These are phyloP conservation scores for Physella acuta DNA, from an alignment of 1,140 invertebrate species.

Conservation along the genomic window DNA sequence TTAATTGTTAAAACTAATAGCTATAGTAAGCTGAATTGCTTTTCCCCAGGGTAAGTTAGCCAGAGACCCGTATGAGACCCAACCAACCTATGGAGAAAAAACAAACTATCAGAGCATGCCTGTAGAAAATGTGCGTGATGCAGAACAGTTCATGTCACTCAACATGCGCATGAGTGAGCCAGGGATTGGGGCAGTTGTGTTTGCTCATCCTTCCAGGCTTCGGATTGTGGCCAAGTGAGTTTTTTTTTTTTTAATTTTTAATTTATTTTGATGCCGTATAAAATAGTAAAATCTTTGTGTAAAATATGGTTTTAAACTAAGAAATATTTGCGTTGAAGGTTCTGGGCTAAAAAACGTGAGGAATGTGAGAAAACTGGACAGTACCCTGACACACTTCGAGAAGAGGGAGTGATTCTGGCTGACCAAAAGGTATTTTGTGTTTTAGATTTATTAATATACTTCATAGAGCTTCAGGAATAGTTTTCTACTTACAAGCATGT, in stretches of 20 bases:
- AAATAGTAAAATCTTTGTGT: too few species aligned
- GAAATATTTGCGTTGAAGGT: too few species aligned
- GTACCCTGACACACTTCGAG: conserved; percentile 34
- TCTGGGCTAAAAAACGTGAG: conserved; percentile 34
- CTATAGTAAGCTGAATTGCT: background rate
- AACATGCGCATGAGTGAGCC: conserved; percentile 8
- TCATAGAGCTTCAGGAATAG: too few species aligned
- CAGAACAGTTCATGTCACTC: conserved; percentile 15
- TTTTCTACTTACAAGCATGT: too few species aligned
- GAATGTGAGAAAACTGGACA: conserved; percentile 26
- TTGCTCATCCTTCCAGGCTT: conserved; percentile 35
- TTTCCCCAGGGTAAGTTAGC: background rate
- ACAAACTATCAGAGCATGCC: conserved; percentile 13
- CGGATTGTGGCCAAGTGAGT: conserved; percentile 27
- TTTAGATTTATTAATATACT: too few species aligned
- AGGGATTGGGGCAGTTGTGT: conserved; percentile 47
- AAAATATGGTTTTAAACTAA: too few species aligned
- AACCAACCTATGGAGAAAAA: conserved; percentile 18
- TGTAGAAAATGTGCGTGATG: background rate
- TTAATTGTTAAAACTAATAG: background rate
- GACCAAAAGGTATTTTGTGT: conserved; percentile 43
- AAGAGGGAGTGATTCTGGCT: conserved; percentile 49
- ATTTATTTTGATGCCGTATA: too few species aligned
- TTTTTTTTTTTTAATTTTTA: too few species aligned
- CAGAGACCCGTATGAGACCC: conserved; percentile 23